Conservation (phyloP, 2,113 vertebrate species). For the Bagarius yarrelli region DNA sequence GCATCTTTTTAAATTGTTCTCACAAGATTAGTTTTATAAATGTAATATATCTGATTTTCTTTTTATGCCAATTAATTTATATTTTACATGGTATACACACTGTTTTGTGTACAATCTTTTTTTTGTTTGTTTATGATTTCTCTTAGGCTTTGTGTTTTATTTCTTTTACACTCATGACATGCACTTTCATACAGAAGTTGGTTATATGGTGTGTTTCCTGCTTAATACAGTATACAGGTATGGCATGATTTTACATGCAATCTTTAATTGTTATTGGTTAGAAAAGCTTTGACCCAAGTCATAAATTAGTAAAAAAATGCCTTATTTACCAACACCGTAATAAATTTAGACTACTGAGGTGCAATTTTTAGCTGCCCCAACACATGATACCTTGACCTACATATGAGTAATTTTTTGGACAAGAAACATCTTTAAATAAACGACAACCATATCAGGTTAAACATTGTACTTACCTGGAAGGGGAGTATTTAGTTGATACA, state of each 20-base stretch:
- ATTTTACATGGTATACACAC: not conserved
- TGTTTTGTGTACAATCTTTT: not conserved
- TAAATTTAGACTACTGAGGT: not conserved
- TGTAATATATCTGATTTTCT: not conserved
- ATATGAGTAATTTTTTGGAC: not conserved
- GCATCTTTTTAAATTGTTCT: too few relatives aligned
- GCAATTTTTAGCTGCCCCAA: not conserved
- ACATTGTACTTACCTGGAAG: constrained; percentile 27
- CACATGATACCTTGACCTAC: not conserved
- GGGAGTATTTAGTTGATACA: not conserved
- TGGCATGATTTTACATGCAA: not conserved
- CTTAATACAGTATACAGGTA: not conserved
- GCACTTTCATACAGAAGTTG: too few relatives aligned
- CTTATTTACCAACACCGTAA: not conserved
- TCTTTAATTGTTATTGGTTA: not conserved
- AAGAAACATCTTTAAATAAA: not conserved
- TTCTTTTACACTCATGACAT: too few relatives aligned
- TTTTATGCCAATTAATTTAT: not conserved
- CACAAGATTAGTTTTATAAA: too few relatives aligned
- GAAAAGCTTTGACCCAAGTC: not conserved
- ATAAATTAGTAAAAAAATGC: too few relatives aligned
- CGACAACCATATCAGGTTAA: not conserved
- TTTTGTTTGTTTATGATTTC: too few relatives aligned
- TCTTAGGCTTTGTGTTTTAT: too few relatives aligned
- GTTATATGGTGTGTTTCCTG: too few relatives aligned